Base-by-base conservation (phyloP, 2,797 vertebrate genomes). In the Phalloptychus januarius region DNA sequence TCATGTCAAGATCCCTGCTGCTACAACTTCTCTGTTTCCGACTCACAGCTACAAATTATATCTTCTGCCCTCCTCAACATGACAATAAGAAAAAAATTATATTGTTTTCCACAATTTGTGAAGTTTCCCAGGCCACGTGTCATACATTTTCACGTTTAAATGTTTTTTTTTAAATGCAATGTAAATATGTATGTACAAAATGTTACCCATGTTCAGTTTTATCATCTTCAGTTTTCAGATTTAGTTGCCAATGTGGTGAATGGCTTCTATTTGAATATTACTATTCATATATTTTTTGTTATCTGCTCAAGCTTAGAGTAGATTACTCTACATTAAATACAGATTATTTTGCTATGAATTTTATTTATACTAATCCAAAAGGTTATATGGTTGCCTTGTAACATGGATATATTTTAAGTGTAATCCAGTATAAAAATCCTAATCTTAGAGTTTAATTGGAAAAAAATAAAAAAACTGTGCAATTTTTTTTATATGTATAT, bases 11-110 rank as follows among this genome's bases (percentile, higher is more conserved):
- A 61, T 56, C 72, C 67, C 74, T 0, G 8, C 58, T 42, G 77
- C 63, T 50, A 72, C 74, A 52, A 48, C 74, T 36, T 31, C 61
- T 84, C 70, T 71, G 79, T 83, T 71, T 75, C 61, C 58, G 72
- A 75, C 36, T 31, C 45, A 4, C 45, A 56, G 33, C 79, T 44
- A n/a, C 72, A 42, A n/a, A 5, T 45, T 31, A 23, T 25, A n/a
- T 40, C 67, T 15, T 2, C 61, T 73, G 56, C 50, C 74, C 40
- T 58, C 48, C 80, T 84, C 54, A 74, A 52, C 36, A 50, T 50
- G 25, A 15, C 31, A 38, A 65, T 36, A 12, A 20, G 7, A 31
- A 44, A n/a, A 48, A 25, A 20, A 65, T 33, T 18, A 7, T 20
- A 18, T 61, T 0, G 58, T 61, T 7, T 18, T 61, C 12, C 12